These are phyloP conservation scores for Rhipidura dahli DNA, from an alignment of 2,113 vertebrate genomes.

Conservation along the genomic window DNA sequence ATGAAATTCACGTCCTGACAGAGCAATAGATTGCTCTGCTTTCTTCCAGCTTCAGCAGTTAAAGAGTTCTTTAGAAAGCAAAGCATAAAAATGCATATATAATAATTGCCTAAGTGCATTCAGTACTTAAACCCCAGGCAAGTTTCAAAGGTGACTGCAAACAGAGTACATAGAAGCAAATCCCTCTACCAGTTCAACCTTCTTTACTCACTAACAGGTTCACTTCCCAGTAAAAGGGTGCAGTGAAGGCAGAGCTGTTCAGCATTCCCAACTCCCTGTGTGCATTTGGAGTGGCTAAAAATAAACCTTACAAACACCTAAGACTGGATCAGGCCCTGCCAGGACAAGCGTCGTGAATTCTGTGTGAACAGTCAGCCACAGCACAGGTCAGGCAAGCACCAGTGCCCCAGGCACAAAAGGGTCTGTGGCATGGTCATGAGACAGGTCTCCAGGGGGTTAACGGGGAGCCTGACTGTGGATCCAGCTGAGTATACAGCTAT, in stretches of 20 bases:
- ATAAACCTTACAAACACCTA: not conserved
- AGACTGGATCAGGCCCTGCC: not conserved
- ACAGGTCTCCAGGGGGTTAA: not conserved
- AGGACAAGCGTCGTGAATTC: not conserved
- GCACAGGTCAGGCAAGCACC: not conserved
- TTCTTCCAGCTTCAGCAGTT: not conserved
- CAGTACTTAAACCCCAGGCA: not conserved
- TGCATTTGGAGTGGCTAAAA: not conserved
- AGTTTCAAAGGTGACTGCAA: not conserved
- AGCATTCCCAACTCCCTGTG: not conserved
- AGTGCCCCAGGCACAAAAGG: not conserved
- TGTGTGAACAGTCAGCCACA: not conserved
- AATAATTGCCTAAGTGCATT: not conserved
- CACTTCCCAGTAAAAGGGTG: not conserved
- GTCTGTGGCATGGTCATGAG: too few relatives aligned
- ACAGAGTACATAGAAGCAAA: not conserved
- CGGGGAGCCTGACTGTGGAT: fast-evolving
- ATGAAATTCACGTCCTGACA: not conserved
- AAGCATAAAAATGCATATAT: not conserved
- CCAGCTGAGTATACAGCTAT: not conserved
- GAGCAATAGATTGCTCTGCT: not conserved
- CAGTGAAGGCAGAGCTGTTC: not conserved
- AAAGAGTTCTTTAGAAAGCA: not conserved
- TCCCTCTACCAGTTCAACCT: not conserved
- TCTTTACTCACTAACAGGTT: not conserved